Conservation (phyloP, 2,888 invertebrate species). For the Alloscopus bannaensis region DNA sequence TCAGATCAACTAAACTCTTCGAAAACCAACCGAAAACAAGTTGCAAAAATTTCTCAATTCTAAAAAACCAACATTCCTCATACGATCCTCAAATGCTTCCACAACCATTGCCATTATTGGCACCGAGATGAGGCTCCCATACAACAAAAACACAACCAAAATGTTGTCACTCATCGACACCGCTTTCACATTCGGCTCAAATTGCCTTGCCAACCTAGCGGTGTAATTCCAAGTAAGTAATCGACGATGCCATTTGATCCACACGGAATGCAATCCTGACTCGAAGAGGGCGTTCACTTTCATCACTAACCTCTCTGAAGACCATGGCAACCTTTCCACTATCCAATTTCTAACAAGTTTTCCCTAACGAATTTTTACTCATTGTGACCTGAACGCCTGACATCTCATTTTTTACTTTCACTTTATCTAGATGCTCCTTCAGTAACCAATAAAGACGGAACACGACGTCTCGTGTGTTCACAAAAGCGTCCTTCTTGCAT, state of each 20-base stretch:
- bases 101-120: too few relatives aligned
- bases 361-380: neutral
- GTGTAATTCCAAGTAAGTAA: neutral
- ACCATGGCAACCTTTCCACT: neutral
- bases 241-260: neutral
- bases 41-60: too few relatives aligned
- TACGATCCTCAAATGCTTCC: too few relatives aligned
- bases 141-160: neutral
- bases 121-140: too few relatives aligned
- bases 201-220: neutral
- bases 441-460: neutral
- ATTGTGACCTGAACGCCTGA: too few relatives aligned
- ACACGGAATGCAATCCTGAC: neutral
- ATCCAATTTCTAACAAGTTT: neutral
- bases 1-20: too few relatives aligned
- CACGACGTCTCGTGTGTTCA: neutral
- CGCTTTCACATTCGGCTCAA: neutral
- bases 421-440: neutral
- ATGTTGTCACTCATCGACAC: neutral
- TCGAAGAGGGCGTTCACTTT: neutral
- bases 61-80: too few relatives aligned
- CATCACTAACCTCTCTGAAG: neutral
- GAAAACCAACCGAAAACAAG: too few relatives aligned
- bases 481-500: neutral
- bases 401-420: neutral